Evolutionary conservation across 2,888 invertebrate genomes (phyloP).

Genomic region (Eristalis intricaria): DNA sequence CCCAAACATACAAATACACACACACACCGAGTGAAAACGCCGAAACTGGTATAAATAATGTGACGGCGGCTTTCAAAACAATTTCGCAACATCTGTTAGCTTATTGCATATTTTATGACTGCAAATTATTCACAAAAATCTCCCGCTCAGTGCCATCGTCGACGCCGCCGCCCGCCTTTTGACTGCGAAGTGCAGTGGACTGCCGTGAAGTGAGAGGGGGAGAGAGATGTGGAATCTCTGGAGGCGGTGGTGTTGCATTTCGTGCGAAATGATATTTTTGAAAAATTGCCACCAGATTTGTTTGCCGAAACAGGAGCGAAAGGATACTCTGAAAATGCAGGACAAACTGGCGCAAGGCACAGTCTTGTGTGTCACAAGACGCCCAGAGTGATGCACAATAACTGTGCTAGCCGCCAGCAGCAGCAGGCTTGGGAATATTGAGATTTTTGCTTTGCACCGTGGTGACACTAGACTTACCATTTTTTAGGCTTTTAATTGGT

Average conservation of each 20-base stretch:
- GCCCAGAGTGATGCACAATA: slow-evolving; percentile 10
- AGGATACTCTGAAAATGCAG: slow-evolving; percentile 3
- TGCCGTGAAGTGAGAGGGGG: too few relatives aligned
- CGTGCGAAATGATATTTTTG: slow-evolving; percentile 68
- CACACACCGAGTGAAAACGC: slow-evolving; percentile 8
- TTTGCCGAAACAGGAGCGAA: slow-evolving; percentile 3
- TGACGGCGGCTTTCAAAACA: slow-evolving; percentile 82
- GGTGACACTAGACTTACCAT: slow-evolving; percentile 55
- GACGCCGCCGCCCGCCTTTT: slow-evolving; percentile 68
- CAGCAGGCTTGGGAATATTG: slow-evolving; percentile 34
- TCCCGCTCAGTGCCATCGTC: slow-evolving; percentile 57
- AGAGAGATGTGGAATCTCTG: background rate
- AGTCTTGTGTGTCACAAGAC: slow-evolving; percentile 13
- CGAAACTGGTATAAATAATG: slow-evolving; percentile 78
- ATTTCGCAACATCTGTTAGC: slow-evolving; percentile 82
- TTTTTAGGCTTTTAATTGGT: slow-evolving; percentile 17
- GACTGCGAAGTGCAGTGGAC: background rate
- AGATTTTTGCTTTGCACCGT: slow-evolving; percentile 18
- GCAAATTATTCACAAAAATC: slow-evolving; percentile 81
- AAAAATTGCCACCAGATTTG: slow-evolving; percentile 70
- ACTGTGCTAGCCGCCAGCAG: background rate
- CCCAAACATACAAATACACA: background rate
- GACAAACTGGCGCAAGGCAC: slow-evolving; percentile 35
- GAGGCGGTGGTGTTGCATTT: slow-evolving; percentile 44
- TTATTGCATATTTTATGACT: slow-evolving; percentile 82